Evolutionary conservation across 1,140 invertebrate genomes (phyloP).

Genomic region (Hypothenemus hampei): DNA sequence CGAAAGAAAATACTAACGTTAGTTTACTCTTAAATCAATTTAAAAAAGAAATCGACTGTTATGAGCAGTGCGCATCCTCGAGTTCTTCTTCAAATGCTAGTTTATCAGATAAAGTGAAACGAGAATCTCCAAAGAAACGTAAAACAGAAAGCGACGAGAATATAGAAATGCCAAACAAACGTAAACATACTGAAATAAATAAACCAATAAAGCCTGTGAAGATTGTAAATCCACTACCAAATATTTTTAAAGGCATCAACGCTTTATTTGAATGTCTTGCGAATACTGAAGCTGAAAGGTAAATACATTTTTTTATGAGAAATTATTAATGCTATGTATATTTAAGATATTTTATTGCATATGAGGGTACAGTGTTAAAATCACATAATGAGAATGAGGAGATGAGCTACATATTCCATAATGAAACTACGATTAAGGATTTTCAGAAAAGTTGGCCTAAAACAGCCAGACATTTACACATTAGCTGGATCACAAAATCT

Average conservation of each 20-base stretch:
- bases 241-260: conserved; percentile 34
- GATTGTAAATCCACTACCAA: conserved; percentile 47
- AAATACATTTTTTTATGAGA: conserved; percentile 1
- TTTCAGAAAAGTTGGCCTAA: conserved; percentile 39
- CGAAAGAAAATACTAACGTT: conserved; percentile 63
- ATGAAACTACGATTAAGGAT: conserved; percentile 42
- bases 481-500: conserved; percentile 51
- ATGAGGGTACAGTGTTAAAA: conserved; percentile 48
- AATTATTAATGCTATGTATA: neutral
- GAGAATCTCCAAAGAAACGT: conserved; percentile 30
- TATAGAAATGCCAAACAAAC: conserved; percentile 4
- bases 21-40: conserved; percentile 53
- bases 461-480: conserved; percentile 48
- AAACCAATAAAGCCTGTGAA: conserved; percentile 4
- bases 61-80: neutral
- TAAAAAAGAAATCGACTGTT: conserved; percentile 20
- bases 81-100: conserved; percentile 6
- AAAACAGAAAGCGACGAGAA: conserved; percentile 1
- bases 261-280: conserved; percentile 19
- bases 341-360: conserved; percentile 50
- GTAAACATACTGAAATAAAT: neutral
- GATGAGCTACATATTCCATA: conserved; percentile 51
- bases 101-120: too few species aligned
- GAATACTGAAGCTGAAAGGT: conserved; percentile 20
- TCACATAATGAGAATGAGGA: conserved; percentile 41